phyloP scores from a whole-genome alignment of 2,888 invertebrate genomes.

The Myathropa florea region DNA sequence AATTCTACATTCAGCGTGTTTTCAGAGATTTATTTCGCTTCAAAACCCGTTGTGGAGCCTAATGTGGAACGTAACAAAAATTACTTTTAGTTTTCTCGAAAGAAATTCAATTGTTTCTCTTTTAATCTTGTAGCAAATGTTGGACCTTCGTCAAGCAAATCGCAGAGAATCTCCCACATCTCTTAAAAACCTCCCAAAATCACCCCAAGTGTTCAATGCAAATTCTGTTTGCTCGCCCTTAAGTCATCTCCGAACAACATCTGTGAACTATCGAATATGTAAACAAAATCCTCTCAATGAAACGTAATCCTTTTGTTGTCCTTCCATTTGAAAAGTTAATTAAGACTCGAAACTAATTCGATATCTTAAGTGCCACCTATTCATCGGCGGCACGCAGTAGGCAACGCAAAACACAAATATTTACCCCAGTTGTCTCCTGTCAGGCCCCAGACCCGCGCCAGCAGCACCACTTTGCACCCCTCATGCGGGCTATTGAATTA shows the following conservation, averaged over 20 bases:
- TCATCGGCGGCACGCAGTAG: slow-evolving; percentile 43
- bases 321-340: slow-evolving; percentile 39
- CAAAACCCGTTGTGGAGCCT: background rate
- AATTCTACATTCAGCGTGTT: background rate
- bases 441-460: background rate
- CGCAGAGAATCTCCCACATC: no score
- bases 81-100: background rate
- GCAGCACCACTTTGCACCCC: slow-evolving; percentile 22
- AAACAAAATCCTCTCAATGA: background rate
- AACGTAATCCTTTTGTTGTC: slow-evolving; percentile 33
- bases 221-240: background rate
- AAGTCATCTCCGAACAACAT: background rate
- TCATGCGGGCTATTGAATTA: slow-evolving; percentile 63
- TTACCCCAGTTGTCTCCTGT: slow-evolving; percentile 19
- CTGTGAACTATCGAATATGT: background rate
- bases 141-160: no score
- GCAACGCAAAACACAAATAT: slow-evolving; percentile 54
- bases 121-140: no score
- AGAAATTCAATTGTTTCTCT: background rate
- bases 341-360: slow-evolving; percentile 22
- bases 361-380: slow-evolving; percentile 44
- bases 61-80: background rate
- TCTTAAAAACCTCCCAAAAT: no score
- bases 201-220: background rate
- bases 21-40: background rate